Percentiles rank a stretch among this genome's conserved stretches.
Evolutionary conservation across 2,888 invertebrate species (phyloP).

Genomic region (Pollenia labialis): DNA sequence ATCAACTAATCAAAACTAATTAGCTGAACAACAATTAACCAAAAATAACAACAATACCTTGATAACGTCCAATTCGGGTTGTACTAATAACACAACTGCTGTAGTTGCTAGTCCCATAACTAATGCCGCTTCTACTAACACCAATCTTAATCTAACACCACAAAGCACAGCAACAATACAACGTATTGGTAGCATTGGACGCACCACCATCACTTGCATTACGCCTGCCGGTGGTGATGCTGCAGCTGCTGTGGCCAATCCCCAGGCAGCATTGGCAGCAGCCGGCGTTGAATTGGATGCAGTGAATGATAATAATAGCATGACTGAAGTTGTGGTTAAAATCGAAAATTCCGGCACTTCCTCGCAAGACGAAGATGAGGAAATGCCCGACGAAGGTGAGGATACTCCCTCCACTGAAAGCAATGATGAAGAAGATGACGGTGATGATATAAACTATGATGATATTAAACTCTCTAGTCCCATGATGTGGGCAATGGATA

Average conservation of each 20-base stretch:
- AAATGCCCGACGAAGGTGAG: slow-evolving; percentile 79
- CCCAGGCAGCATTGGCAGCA: slow-evolving; percentile 79
- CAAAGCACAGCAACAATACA: slow-evolving; percentile 77
- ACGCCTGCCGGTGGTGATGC: slow-evolving; percentile 77
- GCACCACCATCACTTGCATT: slow-evolving; percentile 81
- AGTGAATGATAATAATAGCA: slow-evolving; percentile 80
- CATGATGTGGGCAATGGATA: slow-evolving; percentile 83
- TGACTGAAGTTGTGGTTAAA: slow-evolving; percentile 83
- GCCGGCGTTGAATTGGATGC: slow-evolving; percentile 81
- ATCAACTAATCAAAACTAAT: slow-evolving; percentile 41
- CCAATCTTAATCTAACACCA: slow-evolving; percentile 69
- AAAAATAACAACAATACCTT: slow-evolving; percentile 71
- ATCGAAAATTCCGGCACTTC: slow-evolving; percentile 80
- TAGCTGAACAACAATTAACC: slow-evolving; percentile 68
- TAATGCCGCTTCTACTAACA: slow-evolving; percentile 45
- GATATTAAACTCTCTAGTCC: slow-evolving; percentile 83
- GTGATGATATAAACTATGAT: slow-evolving; percentile 79
- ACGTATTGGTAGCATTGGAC: slow-evolving; percentile 81
- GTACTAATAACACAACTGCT: slow-evolving; percentile 66
- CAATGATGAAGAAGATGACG: slow-evolving; percentile 77
- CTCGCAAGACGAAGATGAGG: slow-evolving; percentile 78
- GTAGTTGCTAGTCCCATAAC: slow-evolving; percentile 35
- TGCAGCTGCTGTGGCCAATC: slow-evolving; percentile 73
- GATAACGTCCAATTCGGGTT: slow-evolving; percentile 62
- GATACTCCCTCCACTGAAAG: slow-evolving; percentile 78